Base-by-base conservation (phyloP, 2,797 vertebrate species). In the Rachycentron canadum region DNA sequence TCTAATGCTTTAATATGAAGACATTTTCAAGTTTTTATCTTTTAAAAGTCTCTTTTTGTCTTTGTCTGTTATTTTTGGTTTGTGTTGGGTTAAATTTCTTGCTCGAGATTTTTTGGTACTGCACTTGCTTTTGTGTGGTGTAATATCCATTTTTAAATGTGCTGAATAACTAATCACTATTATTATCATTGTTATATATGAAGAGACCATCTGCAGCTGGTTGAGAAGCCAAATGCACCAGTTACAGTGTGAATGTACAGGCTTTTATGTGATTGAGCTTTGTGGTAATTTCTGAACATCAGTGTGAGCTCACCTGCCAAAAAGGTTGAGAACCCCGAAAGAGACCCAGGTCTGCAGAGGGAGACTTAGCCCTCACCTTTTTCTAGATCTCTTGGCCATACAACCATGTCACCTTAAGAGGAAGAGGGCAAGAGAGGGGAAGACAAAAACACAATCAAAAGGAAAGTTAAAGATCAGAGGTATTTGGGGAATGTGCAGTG, bases 341-440 rank as follows among this genome's bases (percentile, higher is more conserved):
- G 67, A 83, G 72, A 49, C 30, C 43, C 64, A 79, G 53, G 61
- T 73, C 71, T 78, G 53, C 53, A 40, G 57, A 88, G 73, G 60
- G 61, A 79, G 77, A 69, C 61, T 78, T 81, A 66, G 69, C 69
- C 52, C 64, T 68, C n/a, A n/a, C n/a, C n/a, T n/a, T n/a, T 72
- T 26, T 76, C 41, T 55, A 69, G 68, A 66, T 72, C 64, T 67
- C 41, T 69, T 32, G 45, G 53, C 40, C 34, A 21, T 17, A 34
- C 56, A 49, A 12, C 34, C 25, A 25, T 26, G 49, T 17, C 66
- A 53, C 78, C 28, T 69, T 26, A n/a, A 47, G 59, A 60, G 49
- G 64, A 38, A 2, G 12, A 34, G 16, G n/a, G 25, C 56, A 26
- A 7, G 49, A 63, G 45, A 12, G 16, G 3, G 17, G 52, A 43